These are phyloP conservation scores for Oryctes rhinoceros DNA, from an alignment of 1,140 invertebrate species.

Conservation along the genomic window DNA sequence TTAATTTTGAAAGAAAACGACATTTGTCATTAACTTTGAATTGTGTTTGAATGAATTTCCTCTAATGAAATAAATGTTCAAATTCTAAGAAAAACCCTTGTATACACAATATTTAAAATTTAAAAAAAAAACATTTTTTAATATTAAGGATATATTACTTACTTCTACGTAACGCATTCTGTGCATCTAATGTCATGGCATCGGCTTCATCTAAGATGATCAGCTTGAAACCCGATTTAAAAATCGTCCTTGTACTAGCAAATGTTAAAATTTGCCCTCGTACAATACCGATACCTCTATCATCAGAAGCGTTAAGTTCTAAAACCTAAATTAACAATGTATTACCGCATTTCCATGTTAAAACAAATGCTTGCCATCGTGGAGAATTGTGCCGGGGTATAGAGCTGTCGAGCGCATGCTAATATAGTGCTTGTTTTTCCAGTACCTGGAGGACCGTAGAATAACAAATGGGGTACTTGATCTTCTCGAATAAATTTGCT, in stretches of 20 bases:
- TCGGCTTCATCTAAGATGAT: constrained; percentile 99
- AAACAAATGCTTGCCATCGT: constrained; percentile 70
- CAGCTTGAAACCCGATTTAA: constrained; percentile 93
- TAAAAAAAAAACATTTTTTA: too few species aligned
- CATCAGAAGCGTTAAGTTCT: constrained; percentile 98
- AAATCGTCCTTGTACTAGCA: constrained; percentile 93
- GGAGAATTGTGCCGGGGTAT: constrained; percentile 69
- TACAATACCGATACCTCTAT: constrained; percentile 97
- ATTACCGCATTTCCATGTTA: constrained; percentile 70
- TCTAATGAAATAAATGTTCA: too few species aligned
- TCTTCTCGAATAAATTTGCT: constrained; percentile 92
- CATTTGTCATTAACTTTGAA: too few species aligned
- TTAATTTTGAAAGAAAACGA: too few species aligned
- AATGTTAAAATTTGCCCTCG: constrained; percentile 96
- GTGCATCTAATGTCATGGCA: constrained; percentile 99
- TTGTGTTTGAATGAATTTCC: too few species aligned
- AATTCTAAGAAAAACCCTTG: too few species aligned
- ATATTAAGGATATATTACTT: constrained; percentile 57
- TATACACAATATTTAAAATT: too few species aligned
- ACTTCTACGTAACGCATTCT: constrained; percentile 97
- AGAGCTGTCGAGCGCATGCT: constrained; percentile 94
- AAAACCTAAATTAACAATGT: constrained; percentile 69
- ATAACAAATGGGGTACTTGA: constrained; percentile 93
- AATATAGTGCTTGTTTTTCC: constrained; percentile 99
- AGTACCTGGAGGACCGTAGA: constrained; percentile 99